These are phyloP conservation scores for Pelodiscus sinensis DNA, from an alignment of 2,113 vertebrate species.

Conservation along the genomic window DNA sequence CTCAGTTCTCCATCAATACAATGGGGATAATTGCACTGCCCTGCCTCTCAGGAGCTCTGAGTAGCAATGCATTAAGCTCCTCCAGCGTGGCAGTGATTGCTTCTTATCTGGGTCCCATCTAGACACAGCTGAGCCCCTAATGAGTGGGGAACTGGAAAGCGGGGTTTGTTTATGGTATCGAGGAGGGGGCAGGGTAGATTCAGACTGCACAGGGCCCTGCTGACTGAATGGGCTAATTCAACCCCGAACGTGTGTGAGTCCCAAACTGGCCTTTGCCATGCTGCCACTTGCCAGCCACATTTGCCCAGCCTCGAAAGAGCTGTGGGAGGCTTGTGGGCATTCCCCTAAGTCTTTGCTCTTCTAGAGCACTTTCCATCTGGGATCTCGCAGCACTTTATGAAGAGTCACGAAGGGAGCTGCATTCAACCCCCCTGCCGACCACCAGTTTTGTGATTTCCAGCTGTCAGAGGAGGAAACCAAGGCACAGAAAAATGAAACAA, in stretches of 20 bases:
- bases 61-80: background rate
- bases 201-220: no score
- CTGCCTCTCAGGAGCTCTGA: background rate
- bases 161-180: accelerated
- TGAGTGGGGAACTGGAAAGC: background rate
- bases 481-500: background rate
- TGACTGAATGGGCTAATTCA: background rate
- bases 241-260: background rate
- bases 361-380: background rate
- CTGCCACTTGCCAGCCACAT: background rate
- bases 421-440: background rate
- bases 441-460: background rate
- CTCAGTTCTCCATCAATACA: background rate
- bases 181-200: accelerated
- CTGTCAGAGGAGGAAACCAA: conserved; percentile 52
- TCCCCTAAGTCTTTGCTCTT: background rate
- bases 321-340: background rate
- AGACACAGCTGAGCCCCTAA: background rate
- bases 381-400: background rate
- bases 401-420: background rate
- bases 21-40: background rate
- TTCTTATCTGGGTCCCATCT: background rate
- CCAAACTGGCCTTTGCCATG: background rate
- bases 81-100: background rate
- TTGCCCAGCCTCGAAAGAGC: background rate